A percentile compares a stretch with the other conserved stretches of the same genome.
phyloP scores from a whole-genome alignment of 2,888 invertebrate genomes.

The Mesoligia furuncula region DNA sequence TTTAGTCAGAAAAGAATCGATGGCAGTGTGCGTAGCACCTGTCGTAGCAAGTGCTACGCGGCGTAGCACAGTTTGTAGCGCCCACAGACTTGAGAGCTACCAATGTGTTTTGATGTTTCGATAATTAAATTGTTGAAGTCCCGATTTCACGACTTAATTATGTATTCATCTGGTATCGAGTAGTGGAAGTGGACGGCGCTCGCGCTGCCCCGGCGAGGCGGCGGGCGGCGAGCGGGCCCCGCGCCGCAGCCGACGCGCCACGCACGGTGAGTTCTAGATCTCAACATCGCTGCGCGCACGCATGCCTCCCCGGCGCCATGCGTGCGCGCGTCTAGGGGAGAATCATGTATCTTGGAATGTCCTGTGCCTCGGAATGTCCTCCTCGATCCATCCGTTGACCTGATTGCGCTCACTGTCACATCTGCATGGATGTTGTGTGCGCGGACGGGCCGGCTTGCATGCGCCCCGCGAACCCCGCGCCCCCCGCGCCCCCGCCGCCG shows the following conservation, averaged over 20 bases:
- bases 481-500: conserved; percentile 79
- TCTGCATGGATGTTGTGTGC: conserved; percentile 87
- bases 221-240: conserved; percentile 64
- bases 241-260: conserved; percentile 70
- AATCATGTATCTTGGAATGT: conserved; percentile 91
- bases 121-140: conserved; percentile 63
- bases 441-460: conserved; percentile 85
- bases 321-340: conserved; percentile 89
- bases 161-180: conserved; percentile 77
- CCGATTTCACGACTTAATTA: conserved; percentile 69
- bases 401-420: conserved; percentile 85
- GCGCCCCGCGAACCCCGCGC: conserved; percentile 82
- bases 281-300: conserved; percentile 90
- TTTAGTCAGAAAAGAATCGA: not conserved
- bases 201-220: conserved; percentile 42
- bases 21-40: conserved; percentile 40
- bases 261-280: conserved; percentile 90
- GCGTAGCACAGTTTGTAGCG: conserved; percentile 55
- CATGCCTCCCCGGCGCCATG: conserved; percentile 76
- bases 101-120: conserved; percentile 54
- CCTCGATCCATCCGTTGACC: conserved; percentile 88
- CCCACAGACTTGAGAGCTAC: conserved; percentile 3
- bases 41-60: conserved; percentile 50
- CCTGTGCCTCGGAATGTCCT: conserved; percentile 91
- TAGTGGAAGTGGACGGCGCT: conserved; percentile 77